Evolutionary conservation across 2,888 invertebrate species (phyloP), one percentile per base, ranked within the genome.

Genomic region (Cylloceria caligata): DNA sequence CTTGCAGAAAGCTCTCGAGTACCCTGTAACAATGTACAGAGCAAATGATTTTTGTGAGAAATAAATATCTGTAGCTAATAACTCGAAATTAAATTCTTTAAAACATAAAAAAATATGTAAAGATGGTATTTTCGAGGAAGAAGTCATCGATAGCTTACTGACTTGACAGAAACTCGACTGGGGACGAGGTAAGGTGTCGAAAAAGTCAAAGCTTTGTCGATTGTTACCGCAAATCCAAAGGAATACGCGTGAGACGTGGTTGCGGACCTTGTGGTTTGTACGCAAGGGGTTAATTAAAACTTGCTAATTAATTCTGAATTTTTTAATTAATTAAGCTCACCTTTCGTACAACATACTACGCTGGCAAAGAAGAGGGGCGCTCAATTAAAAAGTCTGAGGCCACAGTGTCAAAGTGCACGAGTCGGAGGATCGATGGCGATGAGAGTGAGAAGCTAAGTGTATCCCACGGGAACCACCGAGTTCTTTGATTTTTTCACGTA

Each of bases 351-450:
- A 47, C 42, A 71, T 30, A 72, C 30, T 7, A 64, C 11, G 71
- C 11, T 34, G 30, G 24, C 36, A 2, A n/a, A 9, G 13, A n/a
- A 42, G 52, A 13, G 55, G 68, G 60, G 24, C 57, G 75, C 78
- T 84, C 86, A 86, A 85, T 85, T 86, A 84, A 86, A 86, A 84
- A 85, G 83, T 83, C 45, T 72, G 49, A 76, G 72, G 69, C 79
- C 65, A 74, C 62, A 81, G 73, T 64, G 78, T 84, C 76, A 83
- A 79, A 84, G 83, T 85, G 81, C 76, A 55, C 81, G 79, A 64
- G 68, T 55, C 45, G 60, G 42, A 83, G 80, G 82, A 86, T 86
- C 84, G 81, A 86, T 84, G 76, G 21, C 71, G 11, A 68, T 67
- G 65, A 72, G 55, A 67, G 74, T 3, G 72, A 77, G 71, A 64